Conservation (phyloP, 2,113 vertebrate species). For the Zootoca vivipara region DNA sequence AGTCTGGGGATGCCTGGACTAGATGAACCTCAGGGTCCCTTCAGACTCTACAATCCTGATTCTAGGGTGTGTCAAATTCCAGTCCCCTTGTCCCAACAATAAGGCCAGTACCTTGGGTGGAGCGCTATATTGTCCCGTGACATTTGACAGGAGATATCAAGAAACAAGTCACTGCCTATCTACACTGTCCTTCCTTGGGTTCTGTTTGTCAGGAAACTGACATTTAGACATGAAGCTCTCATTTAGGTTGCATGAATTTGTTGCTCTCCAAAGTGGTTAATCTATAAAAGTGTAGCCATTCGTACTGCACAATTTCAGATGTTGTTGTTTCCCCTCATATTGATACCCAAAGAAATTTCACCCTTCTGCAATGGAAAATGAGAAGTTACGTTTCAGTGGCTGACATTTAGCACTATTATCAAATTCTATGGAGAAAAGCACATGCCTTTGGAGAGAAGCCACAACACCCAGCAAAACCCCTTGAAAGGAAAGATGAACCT, state of each 20-base stretch:
- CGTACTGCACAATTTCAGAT: background rate
- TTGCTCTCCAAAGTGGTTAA: background rate
- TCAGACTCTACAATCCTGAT: no score
- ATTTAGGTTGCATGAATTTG: background rate
- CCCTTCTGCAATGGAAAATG: slow-evolving; percentile 38
- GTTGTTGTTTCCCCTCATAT: background rate
- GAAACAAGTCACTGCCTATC: background rate
- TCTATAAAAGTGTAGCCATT: background rate
- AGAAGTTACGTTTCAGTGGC: slow-evolving; percentile 45
- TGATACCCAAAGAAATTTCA: slow-evolving; percentile 22
- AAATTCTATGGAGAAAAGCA: slow-evolving; percentile 36
- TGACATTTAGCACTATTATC: slow-evolving; percentile 32
- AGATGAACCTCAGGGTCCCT: background rate
- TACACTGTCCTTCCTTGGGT: background rate
- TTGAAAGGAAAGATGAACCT: slow-evolving; percentile 1
- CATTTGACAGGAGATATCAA: background rate
- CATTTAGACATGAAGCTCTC: background rate
- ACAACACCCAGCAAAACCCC: background rate
- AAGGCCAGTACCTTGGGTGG: background rate
- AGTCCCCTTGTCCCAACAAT: background rate
- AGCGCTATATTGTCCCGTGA: background rate
- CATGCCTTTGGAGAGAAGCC: background rate
- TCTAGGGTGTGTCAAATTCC: no score
- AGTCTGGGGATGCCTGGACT: no score
- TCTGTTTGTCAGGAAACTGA: background rate